Evolutionary conservation across 2,113 vertebrate genomes (phyloP).

Genomic region (Gracilinanus agilis): DNA sequence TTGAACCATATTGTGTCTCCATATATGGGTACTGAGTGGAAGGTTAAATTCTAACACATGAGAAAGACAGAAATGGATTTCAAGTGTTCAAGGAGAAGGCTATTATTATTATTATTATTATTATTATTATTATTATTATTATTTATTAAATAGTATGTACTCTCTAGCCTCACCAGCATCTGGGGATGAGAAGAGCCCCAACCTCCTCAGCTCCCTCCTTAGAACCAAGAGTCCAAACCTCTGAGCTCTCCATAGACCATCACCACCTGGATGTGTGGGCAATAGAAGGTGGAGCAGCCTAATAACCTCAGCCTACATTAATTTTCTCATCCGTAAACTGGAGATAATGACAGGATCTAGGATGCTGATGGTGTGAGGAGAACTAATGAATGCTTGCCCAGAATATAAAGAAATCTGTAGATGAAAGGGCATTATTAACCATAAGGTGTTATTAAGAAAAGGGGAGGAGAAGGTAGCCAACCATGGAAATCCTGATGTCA

Average conservation of each 20-base stretch:
- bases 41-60: neutral
- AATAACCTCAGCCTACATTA: neutral
- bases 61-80: neutral
- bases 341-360: neutral
- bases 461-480: neutral
- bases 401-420: neutral
- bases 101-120: neutral
- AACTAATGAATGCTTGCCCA: neutral
- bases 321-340: neutral
- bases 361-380: neutral
- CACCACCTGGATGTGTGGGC: neutral
- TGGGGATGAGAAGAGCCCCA: neutral
- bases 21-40: neutral
- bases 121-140: neutral
- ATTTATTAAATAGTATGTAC: neutral
- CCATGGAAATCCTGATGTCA: neutral
- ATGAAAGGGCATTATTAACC: neutral
- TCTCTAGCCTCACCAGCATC: neutral
- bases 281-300: neutral
- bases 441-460: neutral
- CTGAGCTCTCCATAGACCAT: neutral
- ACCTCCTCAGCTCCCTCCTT: neutral
- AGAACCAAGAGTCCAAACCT: neutral
- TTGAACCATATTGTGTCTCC: neutral
- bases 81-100: neutral